Conservation (phyloP, 2,113 vertebrate genomes). For the Entomyzon cyanotis region DNA sequence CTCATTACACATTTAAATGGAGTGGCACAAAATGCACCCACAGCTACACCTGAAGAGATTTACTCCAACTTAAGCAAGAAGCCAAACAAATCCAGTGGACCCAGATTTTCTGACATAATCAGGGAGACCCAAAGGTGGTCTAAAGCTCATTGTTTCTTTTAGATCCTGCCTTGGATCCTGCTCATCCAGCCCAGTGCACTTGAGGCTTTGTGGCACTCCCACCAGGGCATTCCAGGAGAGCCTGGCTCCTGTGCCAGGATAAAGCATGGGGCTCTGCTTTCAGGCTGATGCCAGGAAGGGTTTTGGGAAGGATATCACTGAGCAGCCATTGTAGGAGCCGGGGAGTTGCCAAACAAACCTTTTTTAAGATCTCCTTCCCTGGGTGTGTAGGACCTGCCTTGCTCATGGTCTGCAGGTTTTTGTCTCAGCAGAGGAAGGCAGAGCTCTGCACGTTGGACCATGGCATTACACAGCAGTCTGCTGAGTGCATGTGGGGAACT, state of each 20-base stretch:
- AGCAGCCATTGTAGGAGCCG: not conserved
- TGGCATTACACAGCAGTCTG: not conserved
- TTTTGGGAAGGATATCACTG: not conserved
- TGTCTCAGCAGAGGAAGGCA: not conserved
- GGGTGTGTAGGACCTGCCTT: not conserved
- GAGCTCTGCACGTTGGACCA: fast-evolving
- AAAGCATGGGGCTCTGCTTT: not conserved
- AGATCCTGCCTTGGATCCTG: not conserved
- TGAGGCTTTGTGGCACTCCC: not conserved
- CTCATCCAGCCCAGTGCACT: not conserved
- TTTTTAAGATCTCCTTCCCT: not conserved
- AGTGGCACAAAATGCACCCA: not conserved
- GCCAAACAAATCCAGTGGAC: not conserved
- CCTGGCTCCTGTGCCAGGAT: not conserved
- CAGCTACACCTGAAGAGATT: not conserved
- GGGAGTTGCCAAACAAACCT: not conserved
- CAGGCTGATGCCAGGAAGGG: not conserved
- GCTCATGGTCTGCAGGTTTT: not conserved
- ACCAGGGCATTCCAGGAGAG: fast-evolving
- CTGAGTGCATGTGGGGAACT: not conserved
- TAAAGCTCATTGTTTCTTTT: not conserved
- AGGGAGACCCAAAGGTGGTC: not conserved
- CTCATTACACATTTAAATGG: not conserved
- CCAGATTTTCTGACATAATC: not conserved
- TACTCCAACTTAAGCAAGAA: not conserved